Base-by-base conservation (phyloP, 2,797 vertebrate species). In the Rhinoraja longicauda region DNA sequence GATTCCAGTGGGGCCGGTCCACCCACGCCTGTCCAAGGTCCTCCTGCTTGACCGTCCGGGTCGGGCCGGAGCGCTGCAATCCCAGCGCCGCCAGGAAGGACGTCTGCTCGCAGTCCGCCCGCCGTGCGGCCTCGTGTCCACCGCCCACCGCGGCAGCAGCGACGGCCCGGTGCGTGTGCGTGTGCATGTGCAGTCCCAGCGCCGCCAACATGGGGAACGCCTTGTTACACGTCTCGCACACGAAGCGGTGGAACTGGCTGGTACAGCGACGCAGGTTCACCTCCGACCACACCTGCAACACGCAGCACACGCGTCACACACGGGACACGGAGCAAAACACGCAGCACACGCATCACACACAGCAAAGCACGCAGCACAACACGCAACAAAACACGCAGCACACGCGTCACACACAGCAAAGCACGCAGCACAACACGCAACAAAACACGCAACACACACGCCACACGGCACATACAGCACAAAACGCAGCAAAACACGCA, bases 191-290 rank as follows among this genome's bases (percentile, higher is more conserved):
- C 94, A 99, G 97, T 93, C 96, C 95, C 59, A 99, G 97, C 0
- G 99, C 98, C 0, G 97, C 97, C 73, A 96, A 96, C 94, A 99
- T 98, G 36, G 99, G 99, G 95, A 99, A 99, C 0, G 98, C 99
- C 94, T 98, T 99, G 95, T 99, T 98, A 78, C 99, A 99, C 9
- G 95, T 93, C 76, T 98, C 97, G 0, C 99, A 99, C 94, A 99
- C 94, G 17, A 98, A 99, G 1, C 97, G 97, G 93, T 99, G 99
- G 94, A 98, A 98, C 95, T 98, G 98, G 26, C 98, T 98, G 94
- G 97, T 97, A 94, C 98, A 99, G 95, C 99, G 97, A 0, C 99
- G 97, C 24, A 99, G 96, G 95, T 99, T 99, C 0, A 97, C 98
- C 95, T 99, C 98, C 76, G 97, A 99, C 99, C 99, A 99, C 79